Evolutionary conservation across 2,113 vertebrate species (phyloP), one percentile per base, ranked within the genome.

Genomic region (Geococcyx californianus): DNA sequence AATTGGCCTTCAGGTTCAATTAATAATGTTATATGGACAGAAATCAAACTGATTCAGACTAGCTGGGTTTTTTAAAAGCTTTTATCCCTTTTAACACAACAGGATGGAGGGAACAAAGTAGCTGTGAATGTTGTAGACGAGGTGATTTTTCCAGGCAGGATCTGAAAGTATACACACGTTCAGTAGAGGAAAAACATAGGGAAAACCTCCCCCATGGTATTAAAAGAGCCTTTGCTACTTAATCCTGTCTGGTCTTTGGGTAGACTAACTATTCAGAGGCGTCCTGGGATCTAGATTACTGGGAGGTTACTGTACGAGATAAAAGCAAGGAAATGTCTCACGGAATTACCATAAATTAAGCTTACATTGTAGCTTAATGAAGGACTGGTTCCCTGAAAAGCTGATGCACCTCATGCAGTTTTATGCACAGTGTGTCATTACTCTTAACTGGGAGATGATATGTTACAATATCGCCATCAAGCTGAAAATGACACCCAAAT

Each of bases 121-220:
- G 21, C 18, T 88, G 34, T 33, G 68, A 56, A 55, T 54, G 34
- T 23, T 2, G 1, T 3, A 64, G 68, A 54, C 11, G 6, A 26
- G 23, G 21, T 45, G 36, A 64, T 70, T 42, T 78, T 44, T 56
- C 56, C 60, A 82, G 66, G 9, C 25, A 33, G 59, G 36, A 64
- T 74, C 34, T 74, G 47, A 63, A 64, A 44, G 11, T 4, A 11
- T 0, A 18, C 7, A 11, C 0, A 0, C 7, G 24, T 31, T 87
- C 56, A 80, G 28, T 16, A 14, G 19, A 73, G 31, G 45, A 62
- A 69, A 91, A 73, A 60, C 0, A 6, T 0, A 24, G 8, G 26
- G 24, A 25, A 16, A 42, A n/a, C n/a, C 42, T 2, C 0, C 45
- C 52, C 8, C 38, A 18, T 0, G 1, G 5, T 26, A 69, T n/a